phyloP scores from a whole-genome alignment of 2,113 vertebrate genomes.

The Carlito syrichta region DNA sequence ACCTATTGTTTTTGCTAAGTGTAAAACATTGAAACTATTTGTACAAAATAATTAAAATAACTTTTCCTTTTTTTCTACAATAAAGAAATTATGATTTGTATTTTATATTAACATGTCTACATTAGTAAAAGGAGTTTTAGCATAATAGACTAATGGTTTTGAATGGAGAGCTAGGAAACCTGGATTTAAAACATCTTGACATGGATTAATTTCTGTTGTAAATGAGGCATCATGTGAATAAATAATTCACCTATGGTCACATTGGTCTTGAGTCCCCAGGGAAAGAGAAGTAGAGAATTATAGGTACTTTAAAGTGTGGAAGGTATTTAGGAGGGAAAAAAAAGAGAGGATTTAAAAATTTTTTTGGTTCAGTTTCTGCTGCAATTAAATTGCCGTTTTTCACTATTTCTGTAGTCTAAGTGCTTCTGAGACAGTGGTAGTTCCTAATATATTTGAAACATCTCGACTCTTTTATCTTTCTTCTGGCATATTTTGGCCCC shows the following conservation, averaged over 20 bases:
- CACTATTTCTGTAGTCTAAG: neutral
- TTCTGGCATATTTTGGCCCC: neutral
- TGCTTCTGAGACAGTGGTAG: neutral
- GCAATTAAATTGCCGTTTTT: neutral
- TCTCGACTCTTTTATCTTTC: constrained; percentile 23
- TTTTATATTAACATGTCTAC: neutral
- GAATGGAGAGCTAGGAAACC: neutral
- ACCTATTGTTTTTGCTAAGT: neutral
- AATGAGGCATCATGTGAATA: neutral
- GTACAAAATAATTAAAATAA: neutral
- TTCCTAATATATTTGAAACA: neutral
- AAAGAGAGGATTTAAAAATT: neutral
- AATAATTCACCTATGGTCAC: neutral
- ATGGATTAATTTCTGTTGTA: constrained; percentile 18
- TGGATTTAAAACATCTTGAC: neutral
- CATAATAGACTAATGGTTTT: neutral
- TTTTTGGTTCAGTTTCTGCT: neutral
- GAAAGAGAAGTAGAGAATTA: neutral
- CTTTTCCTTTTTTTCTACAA: neutral
- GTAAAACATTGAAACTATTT: neutral
- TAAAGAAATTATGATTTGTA: neutral
- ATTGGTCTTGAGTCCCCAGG: neutral
- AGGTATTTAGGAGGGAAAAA: neutral
- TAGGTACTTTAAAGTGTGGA: neutral
- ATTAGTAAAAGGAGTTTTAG: neutral